phyloP scores from a whole-genome alignment of 2,888 invertebrate species.

The Chorisops tibialis region DNA sequence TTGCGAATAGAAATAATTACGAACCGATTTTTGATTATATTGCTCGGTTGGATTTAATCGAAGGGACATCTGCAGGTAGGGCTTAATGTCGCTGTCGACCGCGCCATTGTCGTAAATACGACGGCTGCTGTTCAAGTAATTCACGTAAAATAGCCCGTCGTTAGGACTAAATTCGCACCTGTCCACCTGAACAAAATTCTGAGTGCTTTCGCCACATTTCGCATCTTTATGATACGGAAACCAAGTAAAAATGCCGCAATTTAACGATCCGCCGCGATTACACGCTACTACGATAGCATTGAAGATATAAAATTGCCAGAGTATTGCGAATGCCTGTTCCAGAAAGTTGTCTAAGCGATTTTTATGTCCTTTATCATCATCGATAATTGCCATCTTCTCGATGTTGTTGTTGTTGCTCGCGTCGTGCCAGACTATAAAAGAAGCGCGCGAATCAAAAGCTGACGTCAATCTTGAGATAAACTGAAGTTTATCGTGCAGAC shows the following conservation, averaged over 20 bases:
- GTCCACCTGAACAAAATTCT: constrained; percentile 24
- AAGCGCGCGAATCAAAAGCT: constrained; percentile 18
- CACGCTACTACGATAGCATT: constrained; percentile 26
- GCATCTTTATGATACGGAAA: constrained; percentile 25
- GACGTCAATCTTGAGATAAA: constrained; percentile 14
- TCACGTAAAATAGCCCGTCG: constrained; percentile 19
- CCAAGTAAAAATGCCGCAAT: constrained; percentile 27
- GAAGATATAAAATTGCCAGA: constrained; percentile 28
- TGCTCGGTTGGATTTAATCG: not conserved
- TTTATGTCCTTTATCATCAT: not conserved
- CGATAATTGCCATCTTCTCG: not conserved
- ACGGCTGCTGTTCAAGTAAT: constrained; percentile 17
- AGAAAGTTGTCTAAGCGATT: not conserved
- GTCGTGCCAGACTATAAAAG: constrained; percentile 11
- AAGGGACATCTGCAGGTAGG: not conserved
- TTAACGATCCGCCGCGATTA: not conserved
- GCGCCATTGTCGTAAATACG: constrained; percentile 17
- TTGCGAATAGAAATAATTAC: constrained; percentile 2
- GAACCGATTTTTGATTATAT: constrained; percentile 1
- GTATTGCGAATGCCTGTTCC: not conserved
- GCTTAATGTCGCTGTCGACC: not conserved
- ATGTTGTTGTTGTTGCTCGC: not conserved
- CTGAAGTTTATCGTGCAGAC: constrained; percentile 21
- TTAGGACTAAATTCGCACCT: constrained; percentile 15
- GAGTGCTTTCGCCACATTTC: constrained; percentile 19